A percentile compares a stretch with the other conserved stretches of the same genome.
These are phyloP conservation scores for Myotis myotis DNA, from an alignment of 2,797 vertebrate species.

Conservation along the genomic window DNA sequence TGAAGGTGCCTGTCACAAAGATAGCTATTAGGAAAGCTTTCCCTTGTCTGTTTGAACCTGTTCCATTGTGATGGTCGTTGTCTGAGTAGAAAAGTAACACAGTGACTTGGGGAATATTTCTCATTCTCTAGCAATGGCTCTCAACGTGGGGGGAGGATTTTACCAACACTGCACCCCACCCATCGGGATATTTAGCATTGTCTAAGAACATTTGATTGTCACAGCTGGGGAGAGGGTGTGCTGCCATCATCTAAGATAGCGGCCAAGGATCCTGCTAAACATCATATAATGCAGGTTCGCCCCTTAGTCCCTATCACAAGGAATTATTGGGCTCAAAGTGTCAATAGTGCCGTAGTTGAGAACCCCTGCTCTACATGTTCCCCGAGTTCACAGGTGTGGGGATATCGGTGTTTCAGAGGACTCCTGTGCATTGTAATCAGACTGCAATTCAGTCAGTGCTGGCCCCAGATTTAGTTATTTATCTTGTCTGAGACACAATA, in stretches of 20 bases:
- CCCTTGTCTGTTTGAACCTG: background rate
- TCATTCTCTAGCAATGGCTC: background rate
- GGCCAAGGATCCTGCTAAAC: background rate
- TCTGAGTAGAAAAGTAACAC: background rate
- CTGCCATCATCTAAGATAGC: background rate
- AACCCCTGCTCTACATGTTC: background rate
- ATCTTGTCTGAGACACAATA: background rate
- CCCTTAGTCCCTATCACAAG: background rate
- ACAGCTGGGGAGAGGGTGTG: background rate
- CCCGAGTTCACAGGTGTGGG: background rate
- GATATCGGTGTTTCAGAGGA: background rate
- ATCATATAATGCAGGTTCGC: background rate
- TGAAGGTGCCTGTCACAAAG: background rate
- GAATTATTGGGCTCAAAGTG: background rate
- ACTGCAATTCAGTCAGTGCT: background rate
- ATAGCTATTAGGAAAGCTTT: background rate
- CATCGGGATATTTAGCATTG: background rate
- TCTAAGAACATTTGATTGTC: background rate
- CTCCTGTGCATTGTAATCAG: background rate
- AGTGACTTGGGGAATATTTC: background rate
- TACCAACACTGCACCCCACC: rapidly evolving
- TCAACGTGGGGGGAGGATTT: background rate
- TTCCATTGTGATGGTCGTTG: background rate
- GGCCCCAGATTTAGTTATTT: background rate
- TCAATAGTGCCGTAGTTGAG: rapidly evolving